Evolutionary conservation across 2,888 invertebrate species (phyloP).

Genomic region (Xanthia icteritia): DNA sequence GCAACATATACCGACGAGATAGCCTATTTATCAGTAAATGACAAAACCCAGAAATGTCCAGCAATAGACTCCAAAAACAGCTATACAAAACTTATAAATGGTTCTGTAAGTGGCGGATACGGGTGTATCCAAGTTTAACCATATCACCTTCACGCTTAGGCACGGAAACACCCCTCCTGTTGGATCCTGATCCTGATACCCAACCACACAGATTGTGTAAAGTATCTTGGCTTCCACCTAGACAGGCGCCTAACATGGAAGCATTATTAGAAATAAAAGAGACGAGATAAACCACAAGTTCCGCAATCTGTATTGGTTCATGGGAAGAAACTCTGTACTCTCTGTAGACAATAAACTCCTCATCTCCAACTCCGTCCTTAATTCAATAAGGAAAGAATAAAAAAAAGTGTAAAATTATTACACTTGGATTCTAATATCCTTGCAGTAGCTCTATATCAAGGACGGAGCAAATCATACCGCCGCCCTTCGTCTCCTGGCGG

Average conservation of each 20-base stretch:
- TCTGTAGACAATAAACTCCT: not conserved
- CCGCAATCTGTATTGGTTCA: not conserved
- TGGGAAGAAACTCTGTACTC: not conserved
- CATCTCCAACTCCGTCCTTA: not conserved
- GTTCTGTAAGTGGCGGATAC: not conserved
- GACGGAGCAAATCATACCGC: constrained; percentile 3
- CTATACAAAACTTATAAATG: not conserved
- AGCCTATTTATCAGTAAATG: no score
- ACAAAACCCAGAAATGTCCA: no score
- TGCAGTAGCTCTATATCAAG: not conserved
- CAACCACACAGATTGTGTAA: no score
- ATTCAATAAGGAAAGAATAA: no score
- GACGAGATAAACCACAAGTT: no score
- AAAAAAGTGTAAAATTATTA: not conserved
- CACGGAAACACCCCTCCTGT: not conserved
- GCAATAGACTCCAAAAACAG: not conserved
- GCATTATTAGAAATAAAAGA: no score
- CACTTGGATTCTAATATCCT: constrained; percentile 11
- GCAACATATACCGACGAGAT: no score
- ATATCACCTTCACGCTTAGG: not conserved
- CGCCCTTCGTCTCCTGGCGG: constrained; percentile 5
- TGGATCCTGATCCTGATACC: not conserved
- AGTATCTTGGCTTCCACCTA: no score
- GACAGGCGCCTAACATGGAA: no score
- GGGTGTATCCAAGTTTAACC: not conserved